A percentile compares a stretch with the other conserved stretches of the same genome.
Evolutionary conservation across 1,140 invertebrate species (phyloP).

Genomic region (Drosophila ficusphila): DNA sequence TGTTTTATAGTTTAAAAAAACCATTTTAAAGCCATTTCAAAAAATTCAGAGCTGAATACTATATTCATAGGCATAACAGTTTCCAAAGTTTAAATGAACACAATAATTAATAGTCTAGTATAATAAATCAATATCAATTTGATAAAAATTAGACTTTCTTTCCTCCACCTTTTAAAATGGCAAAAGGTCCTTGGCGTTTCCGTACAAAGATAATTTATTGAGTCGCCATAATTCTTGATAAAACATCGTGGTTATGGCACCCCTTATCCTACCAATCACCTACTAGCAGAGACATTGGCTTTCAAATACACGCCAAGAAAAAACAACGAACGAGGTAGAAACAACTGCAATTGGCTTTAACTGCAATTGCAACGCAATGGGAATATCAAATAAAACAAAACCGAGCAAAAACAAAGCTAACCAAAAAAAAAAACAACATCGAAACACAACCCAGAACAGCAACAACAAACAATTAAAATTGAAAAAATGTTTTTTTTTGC

Average conservation of each 20-base stretch:
- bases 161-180: too few relatives aligned
- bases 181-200: background rate
- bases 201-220: background rate
- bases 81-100: too few relatives aligned
- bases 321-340: conserved; percentile 18
- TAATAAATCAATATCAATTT: too few relatives aligned
- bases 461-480: conserved; percentile 68
- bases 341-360: conserved; percentile 50
- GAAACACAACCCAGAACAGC: conserved; percentile 48
- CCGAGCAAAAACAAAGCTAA: conserved; percentile 14
- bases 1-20: too few relatives aligned
- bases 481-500: conserved; percentile 62
- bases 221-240: background rate
- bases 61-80: too few relatives aligned
- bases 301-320: conserved; percentile 41
- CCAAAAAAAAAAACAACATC: conserved; percentile 10
- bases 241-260: background rate
- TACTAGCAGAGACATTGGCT: conserved; percentile 51
- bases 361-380: conserved; percentile 53
- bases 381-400: conserved; percentile 51
- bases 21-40: too few relatives aligned
- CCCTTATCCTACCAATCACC: conserved; percentile 36
- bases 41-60: too few relatives aligned
- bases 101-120: too few relatives aligned
- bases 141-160: too few relatives aligned